These are phyloP conservation scores for Drosophila affinis DNA, from an alignment of 2,888 invertebrate species.

Conservation along the genomic window DNA sequence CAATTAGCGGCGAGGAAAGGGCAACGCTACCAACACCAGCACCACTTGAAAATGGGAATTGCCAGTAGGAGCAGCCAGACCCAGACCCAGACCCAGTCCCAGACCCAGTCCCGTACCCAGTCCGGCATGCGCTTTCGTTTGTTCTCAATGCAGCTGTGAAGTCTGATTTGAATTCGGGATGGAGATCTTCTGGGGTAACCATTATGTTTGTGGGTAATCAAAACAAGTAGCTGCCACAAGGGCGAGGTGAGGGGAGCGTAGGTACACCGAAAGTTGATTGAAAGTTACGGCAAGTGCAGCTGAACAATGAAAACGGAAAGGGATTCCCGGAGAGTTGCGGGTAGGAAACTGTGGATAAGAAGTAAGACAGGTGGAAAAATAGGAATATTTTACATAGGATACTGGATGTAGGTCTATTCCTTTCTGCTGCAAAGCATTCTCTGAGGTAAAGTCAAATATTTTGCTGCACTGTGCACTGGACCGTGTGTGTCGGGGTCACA, in stretches of 20 bases:
- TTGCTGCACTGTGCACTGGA: neutral
- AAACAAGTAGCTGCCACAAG: constrained; percentile 36
- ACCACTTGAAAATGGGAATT: constrained; percentile 42
- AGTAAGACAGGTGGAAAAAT: neutral
- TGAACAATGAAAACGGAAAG: constrained; percentile 39
- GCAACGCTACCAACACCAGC: neutral
- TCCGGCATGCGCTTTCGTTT: constrained; percentile 49
- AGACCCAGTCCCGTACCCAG: no score
- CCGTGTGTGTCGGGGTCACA: neutral
- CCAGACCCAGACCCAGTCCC: no score
- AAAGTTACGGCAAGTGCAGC: constrained; percentile 64
- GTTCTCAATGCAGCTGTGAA: constrained; percentile 38
- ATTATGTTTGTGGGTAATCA: constrained; percentile 48
- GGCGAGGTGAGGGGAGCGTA: constrained; percentile 10
- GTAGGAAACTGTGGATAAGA: neutral
- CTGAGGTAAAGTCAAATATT: no score
- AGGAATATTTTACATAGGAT: neutral
- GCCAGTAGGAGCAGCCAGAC: constrained; percentile 9
- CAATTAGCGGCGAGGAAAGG: constrained; percentile 62
- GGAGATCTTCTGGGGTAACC: constrained; percentile 39
- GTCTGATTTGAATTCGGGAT: constrained; percentile 9
- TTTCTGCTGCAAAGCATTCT: no score
- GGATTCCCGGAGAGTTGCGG: constrained; percentile 1
- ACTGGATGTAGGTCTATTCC: no score
- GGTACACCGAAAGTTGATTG: constrained; percentile 75